phyloP scores from a whole-genome alignment of 2,888 invertebrate genomes.

The Polymixis flavicincta region DNA sequence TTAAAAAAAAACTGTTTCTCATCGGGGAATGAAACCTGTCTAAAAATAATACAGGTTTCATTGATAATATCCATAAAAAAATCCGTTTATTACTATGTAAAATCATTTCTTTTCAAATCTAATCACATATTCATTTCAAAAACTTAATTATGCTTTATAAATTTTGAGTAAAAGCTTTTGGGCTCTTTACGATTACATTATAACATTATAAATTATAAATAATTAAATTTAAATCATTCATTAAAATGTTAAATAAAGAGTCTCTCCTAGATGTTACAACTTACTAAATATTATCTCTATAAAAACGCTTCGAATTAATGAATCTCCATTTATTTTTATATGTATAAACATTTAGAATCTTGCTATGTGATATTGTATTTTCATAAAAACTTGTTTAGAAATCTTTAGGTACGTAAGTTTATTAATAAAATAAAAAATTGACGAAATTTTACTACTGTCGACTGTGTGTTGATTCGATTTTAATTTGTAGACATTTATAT shows the following conservation, averaged over 20 bases:
- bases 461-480: conserved; percentile 49
- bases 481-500: conserved; percentile 22
- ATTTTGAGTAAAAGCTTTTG: conserved; percentile 21
- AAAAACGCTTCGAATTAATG: conserved; percentile 59
- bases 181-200: conserved; percentile 4
- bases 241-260: conserved; percentile 41
- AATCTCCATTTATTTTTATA: conserved; percentile 71
- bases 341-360: conserved; percentile 63
- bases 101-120: conserved; percentile 1
- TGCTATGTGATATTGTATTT: conserved; percentile 66
- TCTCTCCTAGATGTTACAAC: conserved; percentile 57
- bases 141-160: conserved; percentile 26
- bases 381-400: conserved; percentile 54
- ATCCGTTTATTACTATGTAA: neutral
- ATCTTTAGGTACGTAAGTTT: conserved; percentile 46
- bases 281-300: conserved; percentile 50
- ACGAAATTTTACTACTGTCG: conserved; percentile 41
- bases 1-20: neutral
- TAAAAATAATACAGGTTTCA: neutral
- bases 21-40: neutral
- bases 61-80: neutral
- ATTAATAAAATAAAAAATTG: conserved; percentile 30
- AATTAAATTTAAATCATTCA: conserved; percentile 10
- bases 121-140: neutral
- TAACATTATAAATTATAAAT: conserved; percentile 23